Base-by-base conservation (phyloP, 2,113 vertebrate genomes). In the Coturnix japonica region DNA sequence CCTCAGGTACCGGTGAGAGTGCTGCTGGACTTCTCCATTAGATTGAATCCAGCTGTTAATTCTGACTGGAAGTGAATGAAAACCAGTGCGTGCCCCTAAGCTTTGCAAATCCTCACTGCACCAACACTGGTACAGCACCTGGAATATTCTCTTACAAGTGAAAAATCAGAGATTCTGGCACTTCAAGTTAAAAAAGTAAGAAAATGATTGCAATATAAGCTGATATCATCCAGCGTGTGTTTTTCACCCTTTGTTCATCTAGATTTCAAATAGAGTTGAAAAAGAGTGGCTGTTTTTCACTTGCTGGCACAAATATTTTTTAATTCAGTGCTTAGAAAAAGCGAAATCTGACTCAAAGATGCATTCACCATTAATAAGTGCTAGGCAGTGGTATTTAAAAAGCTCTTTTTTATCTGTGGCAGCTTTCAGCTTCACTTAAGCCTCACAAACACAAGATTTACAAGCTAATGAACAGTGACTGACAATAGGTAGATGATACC, bases 351-450 rank as follows among this genome's bases (percentile, higher is more conserved):
- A 92, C 91, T 97, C 81, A 88, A 87, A 93, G 89, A 94, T 94
- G 61, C 43, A 90, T 97, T 96, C 91, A 59, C 46, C 75, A 91
- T 97, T 93, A 96, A 91, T 95, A 96, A 95, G 86, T 92, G 79
- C 83, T 97, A 96, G 96, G 95, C 91, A 81, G 59, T 43, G 66
- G n/a, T 86, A 89, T 94, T 81, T 81, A 71, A 92, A 78, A 80
- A 89, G 81, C 63, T 81, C 84, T 90, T 67, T 90, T 87, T 89
- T 96, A 78, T 96, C 89, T 87, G 81, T 91, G 85, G 90, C 74
- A 90, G 85, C 79, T 93, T 89, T 82, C 93, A 94, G 81, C 89
- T 97, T 95, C 56, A 54, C 75, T 71, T 94, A 78, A 95, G 88
- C 81, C 92, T 95, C 85, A 69, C 75, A 83, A 91, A 73, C 16